These are phyloP conservation scores for Ictalurus punctatus DNA, from an alignment of 2,113 vertebrate genomes.

Conservation along the genomic window DNA sequence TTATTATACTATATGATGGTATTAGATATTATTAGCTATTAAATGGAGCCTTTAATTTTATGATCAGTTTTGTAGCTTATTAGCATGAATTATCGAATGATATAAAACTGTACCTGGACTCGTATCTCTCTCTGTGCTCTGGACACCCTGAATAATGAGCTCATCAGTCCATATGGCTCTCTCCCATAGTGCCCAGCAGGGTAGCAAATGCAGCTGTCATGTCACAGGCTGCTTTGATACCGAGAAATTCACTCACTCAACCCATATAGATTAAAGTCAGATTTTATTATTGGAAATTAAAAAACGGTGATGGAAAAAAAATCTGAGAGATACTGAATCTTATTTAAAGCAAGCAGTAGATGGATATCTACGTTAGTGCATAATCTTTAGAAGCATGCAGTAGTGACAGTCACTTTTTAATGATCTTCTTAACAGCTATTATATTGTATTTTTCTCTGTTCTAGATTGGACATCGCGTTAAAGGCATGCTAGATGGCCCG, in stretches of 20 bases:
- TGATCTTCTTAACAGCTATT: neutral
- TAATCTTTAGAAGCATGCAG: neutral
- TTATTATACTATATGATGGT: neutral
- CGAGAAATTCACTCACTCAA: neutral
- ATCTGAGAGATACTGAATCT: neutral
- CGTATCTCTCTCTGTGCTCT: neutral
- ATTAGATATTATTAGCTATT: neutral
- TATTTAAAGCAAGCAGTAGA: neutral
- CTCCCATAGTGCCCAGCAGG: neutral
- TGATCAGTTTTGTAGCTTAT: neutral
- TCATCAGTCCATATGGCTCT: slow-evolving; percentile 8
- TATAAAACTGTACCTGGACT: neutral
- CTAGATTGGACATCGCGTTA: slow-evolving; percentile 14
- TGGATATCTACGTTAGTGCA: neutral
- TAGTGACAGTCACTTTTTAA: neutral
- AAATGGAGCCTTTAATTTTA: neutral
- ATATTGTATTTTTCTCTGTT: slow-evolving; percentile 13
- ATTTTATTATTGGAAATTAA: slow-evolving; percentile 6
- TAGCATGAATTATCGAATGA: too few relatives aligned
- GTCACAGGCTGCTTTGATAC: slow-evolving; percentile 45
- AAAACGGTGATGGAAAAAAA: neutral
- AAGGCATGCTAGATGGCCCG: neutral
- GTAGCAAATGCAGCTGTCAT: slow-evolving; percentile 34
- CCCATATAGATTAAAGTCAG: neutral
- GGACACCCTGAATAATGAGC: slow-evolving; percentile 24